These are phyloP conservation scores for Riparia riparia DNA, from an alignment of 2,113 vertebrate genomes.

Conservation along the genomic window DNA sequence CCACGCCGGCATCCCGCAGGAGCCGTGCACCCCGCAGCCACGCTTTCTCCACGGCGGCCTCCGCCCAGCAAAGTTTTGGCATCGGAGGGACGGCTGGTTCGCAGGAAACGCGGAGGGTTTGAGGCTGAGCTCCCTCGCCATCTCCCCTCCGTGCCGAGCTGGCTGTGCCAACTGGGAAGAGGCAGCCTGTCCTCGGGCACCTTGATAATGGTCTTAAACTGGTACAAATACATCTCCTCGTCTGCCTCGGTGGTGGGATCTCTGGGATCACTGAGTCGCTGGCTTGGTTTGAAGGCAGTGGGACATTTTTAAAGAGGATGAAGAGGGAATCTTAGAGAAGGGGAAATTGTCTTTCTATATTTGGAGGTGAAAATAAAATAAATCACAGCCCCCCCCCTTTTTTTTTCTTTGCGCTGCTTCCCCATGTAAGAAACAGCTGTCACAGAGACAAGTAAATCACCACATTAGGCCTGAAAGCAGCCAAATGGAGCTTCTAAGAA, in stretches of 20 bases:
- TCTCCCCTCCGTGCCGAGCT: background rate
- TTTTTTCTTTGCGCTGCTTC: background rate
- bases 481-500: background rate
- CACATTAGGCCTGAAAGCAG: background rate
- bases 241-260: background rate
- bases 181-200: background rate
- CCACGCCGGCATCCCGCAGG: background rate
- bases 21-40: background rate
- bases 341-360: conserved; percentile 5
- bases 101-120: background rate
- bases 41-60: background rate
- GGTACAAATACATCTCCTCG: background rate
- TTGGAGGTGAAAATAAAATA: conserved; percentile 33
- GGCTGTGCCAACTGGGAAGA: background rate
- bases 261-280: background rate
- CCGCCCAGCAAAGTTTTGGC: background rate
- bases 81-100: background rate
- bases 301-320: background rate
- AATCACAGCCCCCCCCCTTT: background rate
- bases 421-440: background rate
- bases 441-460: background rate
- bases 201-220: background rate
- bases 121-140: background rate
- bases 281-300: background rate
- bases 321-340: background rate